A percentile compares a stretch with the other conserved stretches of the same genome.
phyloP scores from a whole-genome alignment of 2,888 invertebrate species.

The Eledone cirrhosa region DNA sequence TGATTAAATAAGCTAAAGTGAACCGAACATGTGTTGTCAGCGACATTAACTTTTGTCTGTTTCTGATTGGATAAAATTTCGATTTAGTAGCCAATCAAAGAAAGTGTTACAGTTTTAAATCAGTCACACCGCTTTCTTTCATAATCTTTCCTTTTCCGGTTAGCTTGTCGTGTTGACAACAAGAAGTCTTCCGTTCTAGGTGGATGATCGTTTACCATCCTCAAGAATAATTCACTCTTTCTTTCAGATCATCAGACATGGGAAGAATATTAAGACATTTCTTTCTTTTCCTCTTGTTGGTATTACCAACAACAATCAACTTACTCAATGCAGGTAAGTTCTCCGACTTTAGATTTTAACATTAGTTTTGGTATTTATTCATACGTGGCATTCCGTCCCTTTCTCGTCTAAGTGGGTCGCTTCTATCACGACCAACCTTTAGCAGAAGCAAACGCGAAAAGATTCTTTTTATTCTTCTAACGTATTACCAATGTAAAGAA shows the following conservation, averaged over 20 bases:
- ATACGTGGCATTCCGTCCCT: constrained; percentile 10
- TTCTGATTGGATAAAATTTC: too few relatives aligned
- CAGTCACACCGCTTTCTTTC: not conserved
- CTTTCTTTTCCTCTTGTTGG: constrained; percentile 50
- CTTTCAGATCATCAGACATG: constrained; percentile 33
- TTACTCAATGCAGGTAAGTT: constrained; percentile 55
- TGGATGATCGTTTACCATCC: not conserved
- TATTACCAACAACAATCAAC: constrained; percentile 56
- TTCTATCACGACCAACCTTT: too few relatives aligned
- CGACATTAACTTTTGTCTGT: too few relatives aligned
- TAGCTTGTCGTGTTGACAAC: constrained; percentile 11
- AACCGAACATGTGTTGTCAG: too few relatives aligned
- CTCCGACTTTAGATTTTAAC: not conserved
- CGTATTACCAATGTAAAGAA: too few relatives aligned
- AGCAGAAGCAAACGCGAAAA: too few relatives aligned
- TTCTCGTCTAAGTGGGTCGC: too few relatives aligned
- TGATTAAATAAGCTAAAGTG: too few relatives aligned
- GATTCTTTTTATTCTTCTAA: too few relatives aligned
- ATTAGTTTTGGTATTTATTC: not conserved
- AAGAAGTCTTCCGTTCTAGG: not conserved
- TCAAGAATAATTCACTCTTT: not conserved
- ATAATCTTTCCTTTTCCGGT: constrained; percentile 22
- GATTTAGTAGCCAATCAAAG: not conserved
- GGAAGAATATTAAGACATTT: constrained; percentile 46
- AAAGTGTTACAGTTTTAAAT: constrained; percentile 8